Base-by-base conservation (phyloP, 1,140 invertebrate species). In the Scylla paramamosain region DNA sequence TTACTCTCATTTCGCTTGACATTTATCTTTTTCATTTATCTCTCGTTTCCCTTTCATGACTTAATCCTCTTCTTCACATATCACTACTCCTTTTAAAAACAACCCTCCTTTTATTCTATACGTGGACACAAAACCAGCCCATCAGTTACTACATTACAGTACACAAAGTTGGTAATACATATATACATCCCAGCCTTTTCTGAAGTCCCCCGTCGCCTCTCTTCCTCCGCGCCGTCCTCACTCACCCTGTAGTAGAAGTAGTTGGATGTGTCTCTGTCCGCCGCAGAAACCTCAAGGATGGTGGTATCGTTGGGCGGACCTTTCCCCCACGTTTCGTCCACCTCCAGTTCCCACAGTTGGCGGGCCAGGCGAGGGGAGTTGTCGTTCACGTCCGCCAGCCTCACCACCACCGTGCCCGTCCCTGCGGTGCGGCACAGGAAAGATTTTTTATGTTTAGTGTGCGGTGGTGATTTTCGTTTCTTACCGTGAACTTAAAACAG, bases 311-410 rank as follows among this genome's bases (percentile, higher is more conserved):
- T 52, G 88, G 88, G 88, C 0, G 88, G 88, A 14, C 88, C 88
- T 31, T 45, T n/a, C 48, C 88, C 88, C 88, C 88, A 48, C 88
- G 88, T 90, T 31, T 90, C 88, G 88, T 90, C 88, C 88, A 90
- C 88, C 88, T 28, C 88, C n/a, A 90, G 88, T 20, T 90, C 88
- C 88, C 88, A 90, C 12, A 90, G 88, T 52, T 90, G 88, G 3
- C 88, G 32, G 0, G 48, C 88, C 20, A 90, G 39, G 32, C 88
- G 88, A n/a, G 67, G 67, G 1, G 67, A 77, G 67, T 77, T 77
- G n/a, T 77, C 67, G 67, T 77, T 77, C 8, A 77, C 88, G 88
- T 90, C 88, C 7, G 88, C 29, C 45, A 90, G 88, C 29, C 88
- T 46, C 48, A 90, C 88, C 32, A 90, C 88, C 88, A 90, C 88